These are phyloP conservation scores for Scaptomyza montana DNA, from an alignment of 1,140 invertebrate species.

Conservation along the genomic window DNA sequence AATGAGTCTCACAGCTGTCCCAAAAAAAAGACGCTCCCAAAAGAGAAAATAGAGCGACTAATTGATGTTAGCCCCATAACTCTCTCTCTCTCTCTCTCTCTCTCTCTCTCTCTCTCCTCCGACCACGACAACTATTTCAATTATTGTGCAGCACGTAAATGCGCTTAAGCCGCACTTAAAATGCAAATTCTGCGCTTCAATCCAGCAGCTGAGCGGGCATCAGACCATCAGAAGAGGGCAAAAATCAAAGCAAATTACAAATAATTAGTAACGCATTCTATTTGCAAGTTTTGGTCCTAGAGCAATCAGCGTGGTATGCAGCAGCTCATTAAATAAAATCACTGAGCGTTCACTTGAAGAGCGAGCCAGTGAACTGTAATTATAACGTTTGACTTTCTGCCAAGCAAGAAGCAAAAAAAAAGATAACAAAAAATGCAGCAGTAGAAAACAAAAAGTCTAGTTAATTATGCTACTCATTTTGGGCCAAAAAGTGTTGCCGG, in stretches of 20 bases:
- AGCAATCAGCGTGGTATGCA: not conserved
- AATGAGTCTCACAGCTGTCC: conserved; percentile 30
- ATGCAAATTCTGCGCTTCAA: conserved; percentile 14
- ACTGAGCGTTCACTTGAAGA: conserved; percentile 26
- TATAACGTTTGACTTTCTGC: conserved; percentile 47
- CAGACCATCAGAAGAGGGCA: conserved; percentile 2
- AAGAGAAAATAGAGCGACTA: conserved; percentile 8
- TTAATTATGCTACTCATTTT: conserved; percentile 58
- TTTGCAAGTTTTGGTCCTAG: conserved; percentile 11
- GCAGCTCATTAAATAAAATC: conserved; percentile 57
- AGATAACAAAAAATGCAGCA: not conserved
- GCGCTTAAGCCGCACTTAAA: conserved; percentile 60
- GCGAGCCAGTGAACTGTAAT: conserved; percentile 50
- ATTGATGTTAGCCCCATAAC: not conserved
- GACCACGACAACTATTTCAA: conserved; percentile 41
- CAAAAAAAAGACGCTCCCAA: conserved; percentile 17
- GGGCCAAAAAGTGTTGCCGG: conserved; percentile 31
- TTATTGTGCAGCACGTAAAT: conserved; percentile 61
- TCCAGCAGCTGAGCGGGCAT: not conserved
- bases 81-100: too few relatives aligned
- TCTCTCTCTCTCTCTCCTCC: too few relatives aligned
- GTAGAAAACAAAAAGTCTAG: conserved; percentile 32
- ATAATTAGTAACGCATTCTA: conserved; percentile 69
- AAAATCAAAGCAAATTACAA: conserved; percentile 76
- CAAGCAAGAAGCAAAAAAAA: not conserved